Evolutionary conservation across 2,113 vertebrate genomes (phyloP), one percentile per base, ranked within the genome.

Genomic region (Collichthys lucidus): DNA sequence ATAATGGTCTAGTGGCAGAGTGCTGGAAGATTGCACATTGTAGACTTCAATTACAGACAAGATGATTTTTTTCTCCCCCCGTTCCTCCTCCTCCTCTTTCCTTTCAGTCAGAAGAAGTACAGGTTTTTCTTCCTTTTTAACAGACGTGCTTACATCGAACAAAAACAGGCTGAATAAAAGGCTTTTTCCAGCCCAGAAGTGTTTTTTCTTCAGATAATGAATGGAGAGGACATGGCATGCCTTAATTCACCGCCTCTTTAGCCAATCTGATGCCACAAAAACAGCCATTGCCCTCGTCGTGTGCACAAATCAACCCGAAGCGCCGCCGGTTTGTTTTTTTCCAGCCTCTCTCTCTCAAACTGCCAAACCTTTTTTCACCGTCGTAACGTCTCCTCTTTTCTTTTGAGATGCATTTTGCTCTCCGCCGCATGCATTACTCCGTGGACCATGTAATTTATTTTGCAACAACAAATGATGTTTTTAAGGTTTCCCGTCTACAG

Each of bases 31-130:
- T 92, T 92, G 92, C 87, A 90, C 88, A 79, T 91, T 87, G 88
- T 88, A 91, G 89, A 93, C 93, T 91, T 94, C 92, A 94, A 92
- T 94, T 94, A 94, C 86, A 86, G 84, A 90, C 87, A 44, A 90
- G n/a, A 86, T 81, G 61, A 75, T 86, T 86, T 86, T 88, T 75
- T 73, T 49, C 7, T 4, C 31, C 29, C 10, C 31, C 31, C 31
- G 31, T 31, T 31, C 31, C 31, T 35, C 35, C 35, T 35, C 31
- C 31, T 35, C 46, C 62, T 81, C 46, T 66, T 87, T 74, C 66
- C 85, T 88, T 91, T 92, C 80, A 90, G 78, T 55, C 49, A 50
- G 67, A 73, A 83, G 85, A 74, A 86, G 53, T 86, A 64, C 72
- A 75, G 49, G 49, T 79, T 79, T 86, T 87, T 84, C 50, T 82